These are phyloP conservation scores for Noturus placidus DNA, from an alignment of 2,113 vertebrate genomes.

Conservation along the genomic window DNA sequence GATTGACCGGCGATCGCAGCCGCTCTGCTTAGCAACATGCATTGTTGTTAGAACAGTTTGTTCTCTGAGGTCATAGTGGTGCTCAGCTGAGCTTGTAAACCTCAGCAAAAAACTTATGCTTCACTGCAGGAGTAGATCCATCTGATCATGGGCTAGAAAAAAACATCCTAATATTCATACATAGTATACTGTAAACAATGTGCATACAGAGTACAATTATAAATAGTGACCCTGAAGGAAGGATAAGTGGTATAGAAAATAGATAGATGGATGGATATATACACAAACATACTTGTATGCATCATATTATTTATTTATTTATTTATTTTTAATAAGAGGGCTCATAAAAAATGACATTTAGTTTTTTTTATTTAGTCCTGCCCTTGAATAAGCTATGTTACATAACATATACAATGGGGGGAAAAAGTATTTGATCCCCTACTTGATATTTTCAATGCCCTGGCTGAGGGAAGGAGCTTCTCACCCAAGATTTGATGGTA, in stretches of 20 bases:
- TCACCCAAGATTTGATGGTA: no score
- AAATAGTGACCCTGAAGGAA: no score
- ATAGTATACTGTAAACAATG: conserved; percentile 16
- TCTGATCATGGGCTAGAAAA: conserved; percentile 30
- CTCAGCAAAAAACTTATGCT: conserved; percentile 42
- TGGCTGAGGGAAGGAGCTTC: no score
- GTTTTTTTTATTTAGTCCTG: no score
- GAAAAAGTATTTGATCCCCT: no score
- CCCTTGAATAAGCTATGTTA: no score
- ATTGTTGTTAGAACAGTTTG: conserved; percentile 73
- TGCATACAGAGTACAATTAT: conserved; percentile 7
- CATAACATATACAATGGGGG: no score
- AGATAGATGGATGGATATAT: no score
- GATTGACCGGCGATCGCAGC: conserved; percentile 29
- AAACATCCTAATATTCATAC: neutral
- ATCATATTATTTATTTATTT: neutral
- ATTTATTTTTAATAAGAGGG: no score
- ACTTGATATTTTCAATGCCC: no score
- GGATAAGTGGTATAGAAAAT: no score
- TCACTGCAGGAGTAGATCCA: neutral
- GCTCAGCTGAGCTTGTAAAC: conserved; percentile 56
- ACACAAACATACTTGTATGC: neutral
- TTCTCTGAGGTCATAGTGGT: conserved; percentile 68
- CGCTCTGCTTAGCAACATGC: conserved; percentile 63
- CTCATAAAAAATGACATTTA: no score